Evolutionary conservation across 2,797 vertebrate genomes (phyloP).

Genomic region (Falco berigora): DNA sequence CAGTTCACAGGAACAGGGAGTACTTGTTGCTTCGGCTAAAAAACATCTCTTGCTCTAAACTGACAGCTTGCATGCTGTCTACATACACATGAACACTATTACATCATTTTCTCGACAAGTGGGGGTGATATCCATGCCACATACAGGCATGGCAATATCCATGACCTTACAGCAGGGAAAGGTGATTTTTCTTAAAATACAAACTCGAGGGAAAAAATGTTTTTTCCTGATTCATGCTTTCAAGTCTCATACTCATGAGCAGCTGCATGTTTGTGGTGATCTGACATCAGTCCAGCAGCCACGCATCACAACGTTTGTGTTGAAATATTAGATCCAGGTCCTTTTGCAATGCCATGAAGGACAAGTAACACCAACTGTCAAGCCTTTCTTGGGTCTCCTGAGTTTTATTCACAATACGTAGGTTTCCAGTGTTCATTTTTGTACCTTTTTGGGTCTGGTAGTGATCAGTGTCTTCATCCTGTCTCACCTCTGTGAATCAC

Average conservation of each 20-base stretch:
- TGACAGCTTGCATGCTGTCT: neutral
- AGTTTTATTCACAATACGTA: neutral
- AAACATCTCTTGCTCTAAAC: neutral
- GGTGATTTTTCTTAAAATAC: neutral
- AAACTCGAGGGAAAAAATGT: neutral
- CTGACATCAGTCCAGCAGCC: neutral
- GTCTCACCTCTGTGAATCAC: neutral
- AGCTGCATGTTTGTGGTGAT: neutral
- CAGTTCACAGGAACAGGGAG: neutral
- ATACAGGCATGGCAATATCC: neutral
- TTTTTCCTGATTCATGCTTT: neutral
- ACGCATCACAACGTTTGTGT: fast-evolving
- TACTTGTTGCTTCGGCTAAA: neutral
- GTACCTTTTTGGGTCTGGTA: neutral
- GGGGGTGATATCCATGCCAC: neutral
- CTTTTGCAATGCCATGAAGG: fast-evolving
- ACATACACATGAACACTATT: neutral
- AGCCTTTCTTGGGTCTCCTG: fast-evolving
- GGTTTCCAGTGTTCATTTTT: neutral
- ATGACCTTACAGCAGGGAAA: neutral
- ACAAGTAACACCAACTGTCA: neutral
- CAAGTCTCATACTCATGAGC: neutral
- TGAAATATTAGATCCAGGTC: neutral
- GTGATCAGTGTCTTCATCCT: neutral
- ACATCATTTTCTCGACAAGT: neutral